Evolutionary conservation across 30 jellyfish, hydroid and myxozoan genomes (phyloP).

Genomic region (Clytia hemisphaerica): DNA sequence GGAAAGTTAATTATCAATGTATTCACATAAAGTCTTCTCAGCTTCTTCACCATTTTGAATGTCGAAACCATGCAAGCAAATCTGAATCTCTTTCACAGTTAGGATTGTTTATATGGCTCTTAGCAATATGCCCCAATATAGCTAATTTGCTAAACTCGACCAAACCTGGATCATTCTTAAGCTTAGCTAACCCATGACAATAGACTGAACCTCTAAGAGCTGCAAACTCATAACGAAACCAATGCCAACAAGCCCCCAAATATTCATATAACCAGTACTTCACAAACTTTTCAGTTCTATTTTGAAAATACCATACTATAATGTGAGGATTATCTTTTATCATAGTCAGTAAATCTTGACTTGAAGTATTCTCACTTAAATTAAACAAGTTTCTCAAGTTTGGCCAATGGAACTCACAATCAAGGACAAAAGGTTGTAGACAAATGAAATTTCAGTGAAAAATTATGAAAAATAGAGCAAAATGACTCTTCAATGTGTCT

Average conservation of each 20-base stretch:
- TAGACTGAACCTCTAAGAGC: slow-evolving; percentile 33
- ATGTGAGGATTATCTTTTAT: slow-evolving; percentile 22
- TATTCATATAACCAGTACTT: slow-evolving; percentile 28
- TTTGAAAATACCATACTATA: slow-evolving; percentile 11
- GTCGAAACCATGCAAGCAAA: too few relatives aligned
- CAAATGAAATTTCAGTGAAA: too few relatives aligned
- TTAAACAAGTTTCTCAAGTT: slow-evolving; percentile 7
- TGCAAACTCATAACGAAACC: slow-evolving; percentile 24
- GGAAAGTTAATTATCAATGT: too few relatives aligned
- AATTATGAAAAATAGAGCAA: too few relatives aligned
- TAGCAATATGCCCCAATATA: too few relatives aligned
- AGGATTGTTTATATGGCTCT: too few relatives aligned
- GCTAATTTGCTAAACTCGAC: too few relatives aligned
- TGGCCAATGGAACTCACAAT: slow-evolving; percentile 9
- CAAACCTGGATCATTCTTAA: slow-evolving; percentile 39
- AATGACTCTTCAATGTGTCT: too few relatives aligned
- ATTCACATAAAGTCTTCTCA: too few relatives aligned
- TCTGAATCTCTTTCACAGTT: too few relatives aligned
- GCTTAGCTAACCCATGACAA: slow-evolving; percentile 36
- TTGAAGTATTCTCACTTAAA: background rate
- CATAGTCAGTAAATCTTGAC: background rate
- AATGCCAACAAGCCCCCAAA: slow-evolving; percentile 38
- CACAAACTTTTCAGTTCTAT: slow-evolving; percentile 26
- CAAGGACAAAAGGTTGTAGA: too few relatives aligned
- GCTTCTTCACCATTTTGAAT: too few relatives aligned